Conservation (phyloP, 2,797 vertebrate species). For the Ceryle rudis region DNA sequence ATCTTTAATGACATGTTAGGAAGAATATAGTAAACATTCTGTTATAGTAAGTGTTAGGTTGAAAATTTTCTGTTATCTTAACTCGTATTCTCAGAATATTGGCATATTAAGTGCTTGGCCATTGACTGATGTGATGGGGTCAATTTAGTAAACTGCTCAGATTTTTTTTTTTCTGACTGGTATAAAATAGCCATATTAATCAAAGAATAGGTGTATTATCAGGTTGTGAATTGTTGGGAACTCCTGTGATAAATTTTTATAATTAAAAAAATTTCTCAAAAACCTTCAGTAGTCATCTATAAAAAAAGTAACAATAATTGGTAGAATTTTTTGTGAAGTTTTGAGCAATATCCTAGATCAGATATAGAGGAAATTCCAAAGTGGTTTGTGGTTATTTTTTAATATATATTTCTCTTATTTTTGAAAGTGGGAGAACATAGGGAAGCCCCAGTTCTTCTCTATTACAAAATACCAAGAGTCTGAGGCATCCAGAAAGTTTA, state of each 20-base stretch:
- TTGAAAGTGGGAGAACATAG: neutral
- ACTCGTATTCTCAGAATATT: constrained; percentile 32
- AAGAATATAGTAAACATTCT: constrained; percentile 46
- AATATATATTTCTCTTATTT: neutral
- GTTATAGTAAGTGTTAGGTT: constrained; percentile 39
- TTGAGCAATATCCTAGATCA: neutral
- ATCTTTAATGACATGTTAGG: constrained; percentile 48
- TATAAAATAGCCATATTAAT: neutral
- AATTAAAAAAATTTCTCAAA: neutral
- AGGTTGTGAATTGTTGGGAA: neutral
- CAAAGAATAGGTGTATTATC: neutral
- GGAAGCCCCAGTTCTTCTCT: accelerated
- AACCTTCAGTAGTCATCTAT: neutral
- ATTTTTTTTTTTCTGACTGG: neutral
- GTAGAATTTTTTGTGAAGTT: neutral
- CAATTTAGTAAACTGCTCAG: neutral
- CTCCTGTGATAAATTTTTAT: neutral
- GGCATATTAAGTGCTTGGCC: constrained; percentile 43
- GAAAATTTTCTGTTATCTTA: constrained; percentile 49
- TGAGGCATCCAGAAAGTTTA: neutral
- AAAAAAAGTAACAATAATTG: neutral
- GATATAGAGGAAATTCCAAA: neutral
- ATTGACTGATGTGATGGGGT: neutral
- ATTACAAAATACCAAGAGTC: neutral
- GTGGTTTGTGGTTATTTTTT: no score